Evolutionary conservation across 1,140 invertebrate genomes (phyloP).

Genomic region (Frieseomelitta varia): DNA sequence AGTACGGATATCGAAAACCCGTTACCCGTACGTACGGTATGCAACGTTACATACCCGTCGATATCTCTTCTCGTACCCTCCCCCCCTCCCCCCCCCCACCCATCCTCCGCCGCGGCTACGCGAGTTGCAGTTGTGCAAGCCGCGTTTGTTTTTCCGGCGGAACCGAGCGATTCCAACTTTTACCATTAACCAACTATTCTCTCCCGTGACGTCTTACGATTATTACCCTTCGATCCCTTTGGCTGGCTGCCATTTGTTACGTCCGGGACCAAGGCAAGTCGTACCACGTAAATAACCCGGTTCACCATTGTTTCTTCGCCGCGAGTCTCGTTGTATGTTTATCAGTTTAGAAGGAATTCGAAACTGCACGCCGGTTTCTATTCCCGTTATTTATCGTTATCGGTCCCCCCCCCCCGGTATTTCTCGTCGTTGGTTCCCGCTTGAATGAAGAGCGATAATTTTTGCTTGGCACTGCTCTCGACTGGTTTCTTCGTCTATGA

Average conservation of each 20-base stretch:
- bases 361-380: neutral
- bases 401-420: neutral
- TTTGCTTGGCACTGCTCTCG: too few species aligned
- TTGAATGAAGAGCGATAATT: neutral
- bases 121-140: slow-evolving; percentile 6
- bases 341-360: slow-evolving; percentile 1
- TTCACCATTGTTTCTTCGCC: neutral
- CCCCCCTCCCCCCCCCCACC: too few species aligned
- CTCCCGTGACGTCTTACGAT: slow-evolving; percentile 23
- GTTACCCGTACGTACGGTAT: slow-evolving; percentile 46
- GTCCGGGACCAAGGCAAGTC: neutral
- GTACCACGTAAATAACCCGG: neutral
- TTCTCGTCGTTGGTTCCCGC: neutral
- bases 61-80: neutral
- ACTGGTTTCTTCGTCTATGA: too few species aligned
- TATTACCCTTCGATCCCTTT: slow-evolving; percentile 24
- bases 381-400: neutral
- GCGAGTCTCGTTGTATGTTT: slow-evolving; percentile 19
- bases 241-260: neutral
- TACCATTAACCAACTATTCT: slow-evolving; percentile 22
- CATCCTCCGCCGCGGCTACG: neutral
- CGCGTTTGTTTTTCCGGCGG: slow-evolving; percentile 1
- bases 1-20: slow-evolving; percentile 63
- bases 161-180: slow-evolving; percentile 21
- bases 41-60: slow-evolving; percentile 26